These are phyloP conservation scores for Columbina picui DNA, from an alignment of 2,113 vertebrate genomes.

Conservation along the genomic window DNA sequence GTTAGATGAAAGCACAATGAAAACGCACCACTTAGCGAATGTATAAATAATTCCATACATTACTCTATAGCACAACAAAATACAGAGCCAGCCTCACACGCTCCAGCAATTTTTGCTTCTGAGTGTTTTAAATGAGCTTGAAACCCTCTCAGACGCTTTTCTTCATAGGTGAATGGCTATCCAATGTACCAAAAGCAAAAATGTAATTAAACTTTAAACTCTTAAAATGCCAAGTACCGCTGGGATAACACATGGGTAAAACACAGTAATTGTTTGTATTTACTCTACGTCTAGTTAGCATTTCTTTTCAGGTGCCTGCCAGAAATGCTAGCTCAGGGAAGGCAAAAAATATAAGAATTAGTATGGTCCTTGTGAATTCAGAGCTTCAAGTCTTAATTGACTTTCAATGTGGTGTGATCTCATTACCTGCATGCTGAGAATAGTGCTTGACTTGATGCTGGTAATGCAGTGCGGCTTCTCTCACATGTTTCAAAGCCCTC, in stretches of 20 bases:
- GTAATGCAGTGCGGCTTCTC: background rate
- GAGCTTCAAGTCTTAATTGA: constrained; percentile 36
- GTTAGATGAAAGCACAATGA: constrained; percentile 16
- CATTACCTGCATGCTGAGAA: background rate
- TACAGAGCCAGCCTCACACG: constrained; percentile 21
- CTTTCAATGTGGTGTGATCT: constrained; percentile 22
- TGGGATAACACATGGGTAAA: constrained; percentile 54
- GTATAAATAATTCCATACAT: constrained; percentile 53
- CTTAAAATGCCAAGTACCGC: constrained; percentile 57
- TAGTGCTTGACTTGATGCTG: background rate
- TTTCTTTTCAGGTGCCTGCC: constrained; percentile 40
- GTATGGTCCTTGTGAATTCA: constrained; percentile 12
- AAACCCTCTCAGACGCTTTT: constrained; percentile 49
- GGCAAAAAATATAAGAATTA: background rate
- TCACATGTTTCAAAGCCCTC: background rate
- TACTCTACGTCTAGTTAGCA: constrained; percentile 47
- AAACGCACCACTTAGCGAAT: background rate
- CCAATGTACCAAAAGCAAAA: constrained; percentile 69
- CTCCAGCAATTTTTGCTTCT: constrained; percentile 42
- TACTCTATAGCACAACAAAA: constrained; percentile 53
- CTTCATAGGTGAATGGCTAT: constrained; percentile 68
- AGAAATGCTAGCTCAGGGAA: constrained; percentile 26
- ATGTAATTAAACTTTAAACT: constrained; percentile 74
- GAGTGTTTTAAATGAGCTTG: constrained; percentile 60
- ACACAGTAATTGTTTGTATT: constrained; percentile 64